phyloP scores from a whole-genome alignment of 2,888 invertebrate species.

The Acanthosepion esculentum region DNA sequence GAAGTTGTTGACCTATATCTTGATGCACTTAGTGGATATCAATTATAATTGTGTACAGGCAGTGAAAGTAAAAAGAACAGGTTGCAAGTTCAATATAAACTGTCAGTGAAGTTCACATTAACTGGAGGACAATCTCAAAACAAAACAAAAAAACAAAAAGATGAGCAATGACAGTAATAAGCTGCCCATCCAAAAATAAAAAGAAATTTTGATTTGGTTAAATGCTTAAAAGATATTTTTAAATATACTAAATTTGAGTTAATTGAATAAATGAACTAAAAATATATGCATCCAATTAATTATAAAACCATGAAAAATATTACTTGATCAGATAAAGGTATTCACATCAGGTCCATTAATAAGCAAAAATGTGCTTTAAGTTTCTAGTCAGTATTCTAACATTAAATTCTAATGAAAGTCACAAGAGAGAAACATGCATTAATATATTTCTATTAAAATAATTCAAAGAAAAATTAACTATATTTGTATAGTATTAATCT shows the following conservation, averaged over 20 bases:
- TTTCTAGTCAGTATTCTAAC: not conserved
- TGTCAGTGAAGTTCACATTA: not conserved
- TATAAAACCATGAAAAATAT: conserved; percentile 12
- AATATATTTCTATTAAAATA: not conserved
- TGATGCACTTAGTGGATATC: not conserved
- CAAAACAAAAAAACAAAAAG: not conserved
- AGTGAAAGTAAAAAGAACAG: not conserved
- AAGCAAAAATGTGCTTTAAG: not conserved
- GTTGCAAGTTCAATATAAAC: conserved; percentile 8
- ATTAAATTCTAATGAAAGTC: not conserved
- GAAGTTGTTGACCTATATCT: not conserved
- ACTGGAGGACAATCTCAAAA: not conserved
- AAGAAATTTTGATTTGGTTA: not conserved
- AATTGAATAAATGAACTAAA: not conserved
- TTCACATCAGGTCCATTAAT: not conserved
- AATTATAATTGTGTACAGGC: conserved; percentile 1
- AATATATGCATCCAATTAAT: not conserved
- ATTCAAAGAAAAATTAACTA: not conserved
- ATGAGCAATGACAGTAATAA: not conserved
- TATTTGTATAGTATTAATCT: not conserved
- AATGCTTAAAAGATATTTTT: not conserved
- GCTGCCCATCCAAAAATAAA: not conserved
- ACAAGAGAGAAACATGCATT: not conserved
- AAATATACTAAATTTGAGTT: not conserved
- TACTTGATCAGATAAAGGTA: not conserved